Conservation (phyloP, 1,140 invertebrate genomes). For the Platyura marginata region DNA sequence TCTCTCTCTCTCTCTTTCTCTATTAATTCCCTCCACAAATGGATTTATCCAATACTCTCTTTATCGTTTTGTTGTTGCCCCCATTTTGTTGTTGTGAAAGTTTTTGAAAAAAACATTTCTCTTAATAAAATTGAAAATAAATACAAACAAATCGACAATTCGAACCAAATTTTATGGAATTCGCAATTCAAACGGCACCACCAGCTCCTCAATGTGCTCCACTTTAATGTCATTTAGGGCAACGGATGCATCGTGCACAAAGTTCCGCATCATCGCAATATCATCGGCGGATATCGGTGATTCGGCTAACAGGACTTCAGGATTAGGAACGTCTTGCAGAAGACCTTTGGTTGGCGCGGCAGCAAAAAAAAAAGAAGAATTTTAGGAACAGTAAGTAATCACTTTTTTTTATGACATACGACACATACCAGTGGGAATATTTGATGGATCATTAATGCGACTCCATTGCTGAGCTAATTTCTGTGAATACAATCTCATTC, state of each 20-base stretch:
- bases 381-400: background rate
- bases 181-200: conserved; percentile 40
- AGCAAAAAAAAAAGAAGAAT: background rate
- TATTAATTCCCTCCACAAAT: no score
- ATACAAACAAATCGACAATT: no score
- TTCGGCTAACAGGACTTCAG: conserved; percentile 16
- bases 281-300: conserved; percentile 19
- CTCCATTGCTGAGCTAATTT: conserved; percentile 32
- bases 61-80: no score
- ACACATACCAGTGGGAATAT: conserved; percentile 2
- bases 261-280: conserved; percentile 28
- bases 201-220: conserved; percentile 57
- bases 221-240: conserved; percentile 49
- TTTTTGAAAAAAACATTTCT: no score
- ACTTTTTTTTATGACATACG: background rate
- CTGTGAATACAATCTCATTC: conserved; percentile 48
- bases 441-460: conserved; percentile 11
- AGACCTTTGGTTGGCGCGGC: background rate
- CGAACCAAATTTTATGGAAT: background rate
- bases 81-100: no score
- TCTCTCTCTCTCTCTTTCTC: no score
- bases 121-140: no score
- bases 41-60: no score
- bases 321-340: conserved; percentile 15
- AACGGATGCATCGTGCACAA: conserved; percentile 32